Evolutionary conservation across 2,888 invertebrate species (phyloP), one percentile per base, ranked within the genome.

Genomic region (Cryptocheilus praepositus): DNA sequence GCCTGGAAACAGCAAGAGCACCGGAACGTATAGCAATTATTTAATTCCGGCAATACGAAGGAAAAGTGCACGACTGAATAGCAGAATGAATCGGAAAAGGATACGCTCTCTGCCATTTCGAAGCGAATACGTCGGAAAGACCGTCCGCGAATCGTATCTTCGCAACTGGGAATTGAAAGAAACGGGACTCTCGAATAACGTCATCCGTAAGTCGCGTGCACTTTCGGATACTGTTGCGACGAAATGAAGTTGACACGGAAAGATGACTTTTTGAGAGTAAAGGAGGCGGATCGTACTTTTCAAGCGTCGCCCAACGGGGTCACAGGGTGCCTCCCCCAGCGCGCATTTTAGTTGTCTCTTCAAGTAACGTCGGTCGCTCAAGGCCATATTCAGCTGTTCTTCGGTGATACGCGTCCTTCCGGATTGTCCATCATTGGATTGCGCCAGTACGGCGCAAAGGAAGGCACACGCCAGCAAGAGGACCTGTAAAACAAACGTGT

Each of bases 321-420:
- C 94, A 77, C 94, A 94, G 0, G 93, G 92, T 0, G 92, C 94
- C 86, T 94, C 94, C 5, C 94, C 93, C 13, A 94, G 89, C 11
- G 94, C 94, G 83, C 94, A 94, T 86, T 94, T 94, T 61, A 94
- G 90, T 85, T 94, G 94, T 76, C 94, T 90, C 86, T 91, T 91
- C 69, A 94, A 91, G 82, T 94, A 94, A 55, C 94, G 90, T 83
- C 92, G 92, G 88, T 94, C 94, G 75, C 90, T 92, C 64, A 94
- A 90, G 0, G 94, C 93, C 53, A 91, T 91, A 49, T 94, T 93
- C 8, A 94, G 89, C 43, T 92, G 92, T 19, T 92, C 92, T 86
- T 94, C 94, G 0, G 94, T 90, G 52, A 94, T 91, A 19, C 89
- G 87, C 2, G 91, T 90, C 72, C 90, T 88, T 76, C 36, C 71